Evolutionary conservation across 2,888 invertebrate genomes (phyloP).

Genomic region (Drosophila mimica): DNA sequence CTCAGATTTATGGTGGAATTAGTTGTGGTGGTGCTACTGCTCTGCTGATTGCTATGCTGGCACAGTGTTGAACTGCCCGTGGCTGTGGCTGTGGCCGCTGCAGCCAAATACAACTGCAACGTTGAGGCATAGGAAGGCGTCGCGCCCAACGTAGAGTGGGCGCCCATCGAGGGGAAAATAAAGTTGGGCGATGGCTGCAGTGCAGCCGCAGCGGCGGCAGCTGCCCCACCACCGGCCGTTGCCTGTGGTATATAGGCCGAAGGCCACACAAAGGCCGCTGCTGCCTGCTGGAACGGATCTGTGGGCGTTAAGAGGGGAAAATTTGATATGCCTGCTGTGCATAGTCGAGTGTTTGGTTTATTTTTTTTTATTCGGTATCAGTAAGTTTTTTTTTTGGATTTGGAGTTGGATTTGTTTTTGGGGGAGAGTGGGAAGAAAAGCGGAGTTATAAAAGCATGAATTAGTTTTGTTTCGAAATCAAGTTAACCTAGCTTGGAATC

Average conservation of each 20-base stretch:
- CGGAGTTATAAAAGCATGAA: slow-evolving; percentile 79
- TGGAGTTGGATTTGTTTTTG: slow-evolving; percentile 35
- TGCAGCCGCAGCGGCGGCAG: slow-evolving; percentile 68
- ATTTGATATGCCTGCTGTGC: slow-evolving; percentile 84
- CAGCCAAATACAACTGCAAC: slow-evolving; percentile 87
- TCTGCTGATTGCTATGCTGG: slow-evolving; percentile 86
- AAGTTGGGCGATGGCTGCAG: slow-evolving; percentile 82
- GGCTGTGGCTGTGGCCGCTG: slow-evolving; percentile 80
- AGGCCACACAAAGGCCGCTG: slow-evolving; percentile 83
- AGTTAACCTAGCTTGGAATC: slow-evolving; percentile 50
- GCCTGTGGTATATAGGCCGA: slow-evolving; percentile 82
- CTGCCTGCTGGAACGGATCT: slow-evolving; percentile 84
- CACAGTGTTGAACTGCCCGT: slow-evolving; percentile 86
- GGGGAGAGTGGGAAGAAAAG: slow-evolving; percentile 60
- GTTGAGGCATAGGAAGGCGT: slow-evolving; percentile 85
- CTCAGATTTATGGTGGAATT: slow-evolving; percentile 81
- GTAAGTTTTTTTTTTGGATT: slow-evolving; percentile 39
- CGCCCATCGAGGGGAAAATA: slow-evolving; percentile 82
- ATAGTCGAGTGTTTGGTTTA: slow-evolving; percentile 38
- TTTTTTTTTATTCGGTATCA: slow-evolving; percentile 44
- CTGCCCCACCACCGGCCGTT: slow-evolving; percentile 49
- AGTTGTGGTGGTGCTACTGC: slow-evolving; percentile 74
- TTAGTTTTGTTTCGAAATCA: slow-evolving; percentile 72
- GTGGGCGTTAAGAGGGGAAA: slow-evolving; percentile 84
- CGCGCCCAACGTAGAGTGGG: slow-evolving; percentile 75